These are phyloP conservation scores for Dendrolimus punctatus DNA, from an alignment of 1,140 invertebrate species.

Conservation along the genomic window DNA sequence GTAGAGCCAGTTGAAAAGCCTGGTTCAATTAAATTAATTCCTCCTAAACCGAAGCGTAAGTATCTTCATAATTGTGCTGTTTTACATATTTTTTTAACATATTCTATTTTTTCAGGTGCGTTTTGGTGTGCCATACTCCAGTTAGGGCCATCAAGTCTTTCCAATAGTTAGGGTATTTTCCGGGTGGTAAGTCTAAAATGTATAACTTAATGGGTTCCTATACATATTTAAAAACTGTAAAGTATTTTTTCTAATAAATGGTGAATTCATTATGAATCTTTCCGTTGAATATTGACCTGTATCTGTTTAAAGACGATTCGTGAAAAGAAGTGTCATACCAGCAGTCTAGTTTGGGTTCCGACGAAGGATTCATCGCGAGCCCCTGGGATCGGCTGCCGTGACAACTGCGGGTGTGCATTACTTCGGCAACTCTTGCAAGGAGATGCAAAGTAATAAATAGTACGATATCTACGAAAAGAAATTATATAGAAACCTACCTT, in stretches of 20 bases:
- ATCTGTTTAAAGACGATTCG: slow-evolving; percentile 47
- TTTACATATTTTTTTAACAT: slow-evolving; percentile 33
- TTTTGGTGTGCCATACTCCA: slow-evolving; percentile 17
- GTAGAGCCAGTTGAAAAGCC: slow-evolving; percentile 77
- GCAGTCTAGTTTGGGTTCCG: slow-evolving; percentile 27
- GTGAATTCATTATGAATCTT: slow-evolving; percentile 48
- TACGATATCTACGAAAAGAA: slow-evolving; percentile 2
- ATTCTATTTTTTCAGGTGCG: slow-evolving; percentile 57
- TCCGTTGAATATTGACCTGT: slow-evolving; percentile 48
- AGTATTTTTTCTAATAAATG: slow-evolving; percentile 63
- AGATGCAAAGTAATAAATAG: slow-evolving; percentile 8
- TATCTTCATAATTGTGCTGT: slow-evolving; percentile 51
- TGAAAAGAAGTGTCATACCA: slow-evolving; percentile 23
- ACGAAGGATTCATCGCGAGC: slow-evolving; percentile 29
- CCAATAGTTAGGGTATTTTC: slow-evolving; percentile 34
- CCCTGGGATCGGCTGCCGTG: slow-evolving; percentile 29
- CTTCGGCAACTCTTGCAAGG: slow-evolving; percentile 20
- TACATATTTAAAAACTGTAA: slow-evolving; percentile 41
- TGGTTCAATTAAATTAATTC: slow-evolving; percentile 87
- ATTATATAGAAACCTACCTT: slow-evolving; percentile 4
- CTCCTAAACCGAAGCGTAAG: slow-evolving; percentile 92
- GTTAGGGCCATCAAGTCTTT: slow-evolving; percentile 25
- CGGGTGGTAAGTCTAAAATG: slow-evolving; percentile 67
- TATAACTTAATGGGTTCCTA: slow-evolving; percentile 55
- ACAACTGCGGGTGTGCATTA: slow-evolving; percentile 28